Percentiles rank a stretch among this genome's conserved stretches.
phyloP scores from a whole-genome alignment of 2,113 vertebrate species.

The Phalacrocorax aristotelis region DNA sequence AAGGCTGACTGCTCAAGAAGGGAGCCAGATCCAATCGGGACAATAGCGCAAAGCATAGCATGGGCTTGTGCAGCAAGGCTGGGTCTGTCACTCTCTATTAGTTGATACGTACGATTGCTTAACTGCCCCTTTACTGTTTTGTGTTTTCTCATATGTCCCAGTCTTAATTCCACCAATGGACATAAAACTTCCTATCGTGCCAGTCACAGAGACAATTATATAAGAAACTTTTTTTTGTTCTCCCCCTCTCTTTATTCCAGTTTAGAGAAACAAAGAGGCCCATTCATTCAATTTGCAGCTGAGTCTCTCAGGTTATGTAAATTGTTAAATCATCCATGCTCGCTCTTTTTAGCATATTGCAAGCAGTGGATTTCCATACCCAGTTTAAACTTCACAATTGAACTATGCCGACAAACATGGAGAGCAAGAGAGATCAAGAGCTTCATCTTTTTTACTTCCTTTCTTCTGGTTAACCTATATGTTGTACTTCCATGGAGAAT shows the following conservation, averaged over 20 bases:
- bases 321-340: slow-evolving; percentile 66
- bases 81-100: slow-evolving; percentile 7
- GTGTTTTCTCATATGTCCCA: not conserved
- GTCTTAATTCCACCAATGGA: not conserved
- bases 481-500: not conserved
- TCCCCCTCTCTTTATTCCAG: not conserved
- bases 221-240: not conserved
- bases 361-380: slow-evolving; percentile 53
- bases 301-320: slow-evolving; percentile 61
- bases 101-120: not conserved
- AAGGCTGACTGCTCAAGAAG: not conserved
- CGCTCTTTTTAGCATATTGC: slow-evolving; percentile 39
- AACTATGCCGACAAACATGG: not conserved
- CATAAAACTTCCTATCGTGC: slow-evolving; percentile 9
- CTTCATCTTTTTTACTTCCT: not conserved
- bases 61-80: not conserved
- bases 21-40: not conserved
- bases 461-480: not conserved
- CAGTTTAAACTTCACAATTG: slow-evolving; percentile 22
- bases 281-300: slow-evolving; percentile 43
- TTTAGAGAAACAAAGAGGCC: slow-evolving; percentile 24
- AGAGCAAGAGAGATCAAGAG: not conserved
- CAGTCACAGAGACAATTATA: slow-evolving; percentile 5
- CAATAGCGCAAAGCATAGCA: not conserved
- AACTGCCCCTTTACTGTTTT: not conserved